A percentile compares a stretch with the other conserved stretches of the same genome.
Evolutionary conservation across 1,140 invertebrate genomes (phyloP).

Genomic region (Physella acuta): DNA sequence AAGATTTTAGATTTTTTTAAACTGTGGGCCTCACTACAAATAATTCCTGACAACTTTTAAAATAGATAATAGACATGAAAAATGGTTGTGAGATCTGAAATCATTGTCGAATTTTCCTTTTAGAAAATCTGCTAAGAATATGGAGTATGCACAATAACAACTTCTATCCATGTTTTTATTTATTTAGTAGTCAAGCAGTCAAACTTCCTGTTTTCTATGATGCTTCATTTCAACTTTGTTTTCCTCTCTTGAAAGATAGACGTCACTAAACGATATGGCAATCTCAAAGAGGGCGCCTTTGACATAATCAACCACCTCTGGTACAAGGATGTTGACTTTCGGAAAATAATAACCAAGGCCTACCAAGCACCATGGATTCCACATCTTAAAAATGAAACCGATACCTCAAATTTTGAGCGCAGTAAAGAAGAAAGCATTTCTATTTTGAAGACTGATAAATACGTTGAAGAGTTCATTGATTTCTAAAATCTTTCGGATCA

Average conservation of each 20-base stretch:
- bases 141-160: too few relatives aligned
- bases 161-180: too few relatives aligned
- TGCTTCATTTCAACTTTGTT: neutral
- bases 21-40: too few relatives aligned
- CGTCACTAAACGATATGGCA: conserved; percentile 22
- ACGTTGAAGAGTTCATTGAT: neutral
- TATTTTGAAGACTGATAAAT: conserved; percentile 10
- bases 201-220: too few relatives aligned
- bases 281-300: conserved; percentile 14
- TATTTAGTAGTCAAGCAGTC: too few relatives aligned
- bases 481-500: neutral
- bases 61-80: too few relatives aligned
- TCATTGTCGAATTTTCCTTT: too few relatives aligned
- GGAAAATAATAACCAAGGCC: conserved; percentile 11
- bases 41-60: too few relatives aligned
- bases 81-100: too few relatives aligned
- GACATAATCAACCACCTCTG: conserved; percentile 22
- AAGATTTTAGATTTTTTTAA: too few relatives aligned
- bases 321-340: conserved; percentile 14
- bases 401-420: conserved; percentile 19
- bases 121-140: too few relatives aligned
- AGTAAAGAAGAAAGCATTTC: conserved; percentile 9
- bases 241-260: conserved; percentile 12
- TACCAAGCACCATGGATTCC: conserved; percentile 20
- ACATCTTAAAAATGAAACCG: neutral